Evolutionary conservation across 1,140 invertebrate species (phyloP).

Genomic region (Trichonephila clavipes): DNA sequence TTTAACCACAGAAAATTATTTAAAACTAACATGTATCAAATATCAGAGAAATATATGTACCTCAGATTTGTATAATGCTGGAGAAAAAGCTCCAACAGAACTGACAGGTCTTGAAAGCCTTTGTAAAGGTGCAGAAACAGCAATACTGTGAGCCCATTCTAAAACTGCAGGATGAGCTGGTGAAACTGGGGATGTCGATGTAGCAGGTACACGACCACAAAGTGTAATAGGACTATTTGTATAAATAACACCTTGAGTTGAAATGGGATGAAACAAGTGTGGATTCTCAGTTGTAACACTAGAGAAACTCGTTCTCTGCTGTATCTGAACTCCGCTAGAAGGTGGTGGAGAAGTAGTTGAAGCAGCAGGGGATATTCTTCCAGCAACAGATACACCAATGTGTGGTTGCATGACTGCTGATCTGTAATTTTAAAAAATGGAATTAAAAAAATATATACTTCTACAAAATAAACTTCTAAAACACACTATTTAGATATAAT

Average conservation of each 20-base stretch:
- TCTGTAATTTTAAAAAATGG: background rate
- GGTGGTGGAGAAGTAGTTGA: slow-evolving; percentile 63
- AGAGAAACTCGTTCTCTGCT: slow-evolving; percentile 57
- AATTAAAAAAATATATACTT: too few relatives aligned
- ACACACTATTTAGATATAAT: too few relatives aligned
- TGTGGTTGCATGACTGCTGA: slow-evolving; percentile 71
- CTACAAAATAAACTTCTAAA: too few relatives aligned
- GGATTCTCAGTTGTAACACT: slow-evolving; percentile 61
- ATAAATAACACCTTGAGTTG: slow-evolving; percentile 68
- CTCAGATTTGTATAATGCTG: slow-evolving; percentile 73
- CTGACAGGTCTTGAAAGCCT: slow-evolving; percentile 60
- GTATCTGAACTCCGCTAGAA: background rate
- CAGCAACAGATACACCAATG: slow-evolving; percentile 65
- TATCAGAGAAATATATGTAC: background rate
- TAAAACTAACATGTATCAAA: too few relatives aligned
- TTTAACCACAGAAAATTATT: background rate
- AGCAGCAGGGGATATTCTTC: slow-evolving; percentile 47
- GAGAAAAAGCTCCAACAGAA: slow-evolving; percentile 62
- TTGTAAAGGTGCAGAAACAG: slow-evolving; percentile 62
- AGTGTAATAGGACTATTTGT: slow-evolving; percentile 68
- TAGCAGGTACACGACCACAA: slow-evolving; percentile 62
- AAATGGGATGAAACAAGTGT: slow-evolving; percentile 68
- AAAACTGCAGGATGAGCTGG: slow-evolving; percentile 69
- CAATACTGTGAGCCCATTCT: slow-evolving; percentile 74
- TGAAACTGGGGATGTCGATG: slow-evolving; percentile 69